These are phyloP conservation scores for Archegozetes longisetosus DNA, from an alignment of 1,140 invertebrate genomes.

Conservation along the genomic window DNA sequence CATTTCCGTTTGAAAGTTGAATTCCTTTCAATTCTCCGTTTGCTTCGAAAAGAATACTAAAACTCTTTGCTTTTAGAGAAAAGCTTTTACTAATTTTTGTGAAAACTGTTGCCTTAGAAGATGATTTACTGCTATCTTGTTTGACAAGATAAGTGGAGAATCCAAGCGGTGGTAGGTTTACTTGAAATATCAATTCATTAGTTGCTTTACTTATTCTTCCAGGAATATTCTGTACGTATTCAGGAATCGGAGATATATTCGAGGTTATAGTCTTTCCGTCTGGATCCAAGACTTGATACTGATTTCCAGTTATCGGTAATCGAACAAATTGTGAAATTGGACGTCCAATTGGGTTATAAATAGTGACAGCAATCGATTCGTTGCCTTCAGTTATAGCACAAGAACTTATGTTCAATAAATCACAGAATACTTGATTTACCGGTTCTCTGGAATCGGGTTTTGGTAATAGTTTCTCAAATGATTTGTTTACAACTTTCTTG, in stretches of 20 bases:
- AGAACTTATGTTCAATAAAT: conserved; percentile 39
- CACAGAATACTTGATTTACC: conserved; percentile 35
- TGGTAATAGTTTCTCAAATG: conserved; percentile 40
- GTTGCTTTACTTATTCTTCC: conserved; percentile 26
- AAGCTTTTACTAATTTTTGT: conserved; percentile 1
- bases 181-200: conserved; percentile 31
- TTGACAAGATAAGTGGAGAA: conserved; percentile 30
- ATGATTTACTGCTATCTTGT: background rate
- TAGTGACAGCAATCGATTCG: conserved; percentile 44
- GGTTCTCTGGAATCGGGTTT: conserved; percentile 30
- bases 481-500: conserved; percentile 33
- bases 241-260: conserved; percentile 25
- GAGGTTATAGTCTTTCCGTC: conserved; percentile 31
- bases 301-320: conserved; percentile 41
- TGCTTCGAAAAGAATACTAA: conserved; percentile 10
- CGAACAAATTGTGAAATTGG: conserved; percentile 42
- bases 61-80: background rate
- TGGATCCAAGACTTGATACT: conserved; percentile 45
- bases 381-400: conserved; percentile 42
- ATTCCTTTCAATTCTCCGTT: conserved; percentile 22
- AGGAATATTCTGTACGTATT: conserved; percentile 26
- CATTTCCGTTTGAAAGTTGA: conserved; percentile 3
- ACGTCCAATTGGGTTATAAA: conserved; percentile 65
- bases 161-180: conserved; percentile 31
- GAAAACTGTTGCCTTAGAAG: background rate